These are phyloP conservation scores for Zhuqinia jingwanae DNA, from an alignment of 2,888 invertebrate genomes.

Conservation along the genomic window DNA sequence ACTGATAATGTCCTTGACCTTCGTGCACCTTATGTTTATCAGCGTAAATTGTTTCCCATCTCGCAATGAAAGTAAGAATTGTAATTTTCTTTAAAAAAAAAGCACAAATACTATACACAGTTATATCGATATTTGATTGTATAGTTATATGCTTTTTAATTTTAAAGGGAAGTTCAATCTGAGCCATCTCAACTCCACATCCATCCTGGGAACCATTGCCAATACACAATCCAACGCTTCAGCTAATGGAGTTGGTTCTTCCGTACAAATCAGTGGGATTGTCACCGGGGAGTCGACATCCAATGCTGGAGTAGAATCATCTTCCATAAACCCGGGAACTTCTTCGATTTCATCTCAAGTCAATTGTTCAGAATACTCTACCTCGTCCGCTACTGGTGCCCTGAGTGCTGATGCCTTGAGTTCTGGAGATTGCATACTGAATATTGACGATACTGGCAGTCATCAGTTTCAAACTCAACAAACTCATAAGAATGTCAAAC, in stretches of 20 bases:
- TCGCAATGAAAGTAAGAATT: not conserved
- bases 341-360: constrained; percentile 24
- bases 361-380: constrained; percentile 55
- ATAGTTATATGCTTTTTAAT: not conserved
- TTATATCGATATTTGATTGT: not conserved
- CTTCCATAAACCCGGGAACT: not conserved
- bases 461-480: not conserved
- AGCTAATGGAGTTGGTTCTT: constrained; percentile 41
- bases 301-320: not conserved
- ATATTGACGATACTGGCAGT: constrained; percentile 18
- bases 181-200: constrained; percentile 1
- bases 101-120: too few species aligned
- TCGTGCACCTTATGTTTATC: too few species aligned
- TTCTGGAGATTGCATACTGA: constrained; percentile 34
- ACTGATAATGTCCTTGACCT: too few species aligned
- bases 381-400: constrained; percentile 20
- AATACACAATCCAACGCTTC: constrained; percentile 35
- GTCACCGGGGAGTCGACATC: constrained; percentile 15
- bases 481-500: too few species aligned
- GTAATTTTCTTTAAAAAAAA: not conserved
- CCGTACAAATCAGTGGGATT: constrained; percentile 40
- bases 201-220: constrained; percentile 15
- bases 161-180: constrained; percentile 11
- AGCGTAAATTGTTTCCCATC: not conserved
- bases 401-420: constrained; percentile 1